phyloP scores from a whole-genome alignment of 2,888 invertebrate species.

The Eubasilissa splendida region DNA sequence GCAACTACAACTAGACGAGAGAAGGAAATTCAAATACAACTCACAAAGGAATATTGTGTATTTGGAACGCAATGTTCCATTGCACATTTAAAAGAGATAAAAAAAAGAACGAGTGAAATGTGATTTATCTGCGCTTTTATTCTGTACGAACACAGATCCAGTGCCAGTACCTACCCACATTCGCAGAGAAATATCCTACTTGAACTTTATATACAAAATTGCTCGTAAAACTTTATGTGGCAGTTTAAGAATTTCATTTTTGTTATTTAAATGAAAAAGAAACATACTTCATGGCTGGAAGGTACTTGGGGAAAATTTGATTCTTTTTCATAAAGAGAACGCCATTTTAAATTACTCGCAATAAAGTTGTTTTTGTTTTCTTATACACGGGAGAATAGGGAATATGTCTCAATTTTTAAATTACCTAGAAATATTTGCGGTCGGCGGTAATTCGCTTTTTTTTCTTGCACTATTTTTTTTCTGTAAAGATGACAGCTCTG shows the following conservation, averaged over 20 bases:
- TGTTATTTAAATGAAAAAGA: slow-evolving; percentile 44
- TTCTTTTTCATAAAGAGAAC: slow-evolving; percentile 21
- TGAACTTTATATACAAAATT: slow-evolving; percentile 46
- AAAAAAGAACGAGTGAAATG: slow-evolving; percentile 37
- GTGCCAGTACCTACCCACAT: slow-evolving; percentile 18
- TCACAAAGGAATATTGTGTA: slow-evolving; percentile 47
- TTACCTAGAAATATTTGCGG: no score
- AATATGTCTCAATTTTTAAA: no score
- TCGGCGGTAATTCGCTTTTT: no score
- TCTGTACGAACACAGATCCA: slow-evolving; percentile 36
- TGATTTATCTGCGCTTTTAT: slow-evolving; percentile 43
- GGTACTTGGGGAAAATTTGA: slow-evolving; percentile 19
- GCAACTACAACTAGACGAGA: slow-evolving; percentile 6
- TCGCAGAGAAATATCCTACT: slow-evolving; percentile 30
- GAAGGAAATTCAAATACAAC: slow-evolving; percentile 39
- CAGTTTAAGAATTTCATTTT: slow-evolving; percentile 48
- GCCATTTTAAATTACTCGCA: not conserved
- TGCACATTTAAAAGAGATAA: slow-evolving; percentile 40
- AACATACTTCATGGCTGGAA: slow-evolving; percentile 38
- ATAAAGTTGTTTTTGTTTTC: not conserved
- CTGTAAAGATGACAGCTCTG: no score
- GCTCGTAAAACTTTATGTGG: slow-evolving; percentile 49
- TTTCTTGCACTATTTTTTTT: no score
- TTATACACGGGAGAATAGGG: no score
- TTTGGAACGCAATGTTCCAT: slow-evolving; percentile 51